Percentiles rank a stretch among this genome's conserved stretches.
phyloP scores from a whole-genome alignment of 2,113 vertebrate species.

The Raphicerus campestris region DNA sequence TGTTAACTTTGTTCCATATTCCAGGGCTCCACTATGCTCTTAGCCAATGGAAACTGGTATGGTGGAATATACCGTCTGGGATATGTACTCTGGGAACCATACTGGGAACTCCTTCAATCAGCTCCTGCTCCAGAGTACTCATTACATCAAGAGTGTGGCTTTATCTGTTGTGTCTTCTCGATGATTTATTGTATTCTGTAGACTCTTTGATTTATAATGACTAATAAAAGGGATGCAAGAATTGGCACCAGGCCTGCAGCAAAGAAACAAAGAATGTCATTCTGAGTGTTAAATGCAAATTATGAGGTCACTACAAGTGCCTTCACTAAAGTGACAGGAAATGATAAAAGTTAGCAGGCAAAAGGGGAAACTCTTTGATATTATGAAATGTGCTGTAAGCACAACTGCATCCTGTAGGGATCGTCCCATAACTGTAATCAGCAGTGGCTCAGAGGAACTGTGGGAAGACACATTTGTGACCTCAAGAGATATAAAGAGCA shows the following conservation, averaged over 20 bases:
- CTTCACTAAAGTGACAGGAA: constrained; percentile 3
- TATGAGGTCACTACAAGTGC: neutral
- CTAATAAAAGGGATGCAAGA: neutral
- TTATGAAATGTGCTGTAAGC: constrained; percentile 22
- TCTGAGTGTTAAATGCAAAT: constrained; percentile 1
- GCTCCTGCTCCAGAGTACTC: neutral
- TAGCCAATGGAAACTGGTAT: neutral
- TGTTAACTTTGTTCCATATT: neutral
- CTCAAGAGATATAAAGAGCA: neutral
- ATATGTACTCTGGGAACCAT: neutral
- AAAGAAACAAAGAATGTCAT: neutral
- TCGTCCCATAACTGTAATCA: neutral
- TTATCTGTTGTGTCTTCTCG: neutral
- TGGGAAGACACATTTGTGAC: neutral
- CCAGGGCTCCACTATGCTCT: neutral
- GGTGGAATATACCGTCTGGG: neutral
- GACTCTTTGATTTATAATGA: neutral
- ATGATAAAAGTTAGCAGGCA: neutral
- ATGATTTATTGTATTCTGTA: neutral
- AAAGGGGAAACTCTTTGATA: neutral
- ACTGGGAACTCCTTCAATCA: neutral
- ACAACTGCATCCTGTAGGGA: neutral
- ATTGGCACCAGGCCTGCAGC: neutral
- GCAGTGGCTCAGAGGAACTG: neutral
- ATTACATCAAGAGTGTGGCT: neutral